Conservation (phyloP, 1,140 invertebrate genomes). For the Propsilocerus akamusi region DNA sequence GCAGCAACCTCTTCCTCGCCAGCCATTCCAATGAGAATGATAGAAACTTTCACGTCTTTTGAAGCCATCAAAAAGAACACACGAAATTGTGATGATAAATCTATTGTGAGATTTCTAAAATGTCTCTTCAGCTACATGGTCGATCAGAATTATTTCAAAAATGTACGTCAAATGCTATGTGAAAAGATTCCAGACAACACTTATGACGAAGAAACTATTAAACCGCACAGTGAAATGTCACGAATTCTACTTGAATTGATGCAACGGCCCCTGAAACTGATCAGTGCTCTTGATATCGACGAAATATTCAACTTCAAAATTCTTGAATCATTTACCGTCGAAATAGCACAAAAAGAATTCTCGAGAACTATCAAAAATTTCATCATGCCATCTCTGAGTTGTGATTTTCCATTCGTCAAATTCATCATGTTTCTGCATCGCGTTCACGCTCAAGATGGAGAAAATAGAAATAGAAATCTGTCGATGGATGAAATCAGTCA, state of each 20-base stretch:
- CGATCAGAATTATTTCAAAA: constrained; percentile 46
- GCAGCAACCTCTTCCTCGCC: constrained; percentile 23
- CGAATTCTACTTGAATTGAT: constrained; percentile 59
- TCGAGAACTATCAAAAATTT: constrained; percentile 34
- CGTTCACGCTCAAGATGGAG: constrained; percentile 8
- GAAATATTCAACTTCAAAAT: constrained; percentile 10
- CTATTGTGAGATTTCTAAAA: constrained; percentile 24
- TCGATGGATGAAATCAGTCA: no score
- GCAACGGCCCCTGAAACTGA: constrained; percentile 43
- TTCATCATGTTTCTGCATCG: constrained; percentile 23
- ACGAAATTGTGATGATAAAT: constrained; percentile 23
- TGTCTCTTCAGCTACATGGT: constrained; percentile 20
- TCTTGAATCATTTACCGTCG: constrained; percentile 23
- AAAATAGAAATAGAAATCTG: no score
- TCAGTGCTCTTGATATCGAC: constrained; percentile 11
- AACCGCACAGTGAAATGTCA: constrained; percentile 54
- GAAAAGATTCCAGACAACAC: constrained; percentile 38
- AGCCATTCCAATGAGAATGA: constrained; percentile 54
- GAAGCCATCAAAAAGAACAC: constrained; percentile 30
- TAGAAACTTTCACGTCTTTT: constrained; percentile 55
- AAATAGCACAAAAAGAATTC: constrained; percentile 31
- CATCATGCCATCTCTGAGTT: constrained; percentile 30
- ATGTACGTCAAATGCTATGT: constrained; percentile 49
- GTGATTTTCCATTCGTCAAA: constrained; percentile 29
- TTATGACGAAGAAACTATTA: constrained; percentile 41